These are phyloP conservation scores for Varanus komodoensis DNA, from an alignment of 2,113 vertebrate genomes.

Conservation along the genomic window DNA sequence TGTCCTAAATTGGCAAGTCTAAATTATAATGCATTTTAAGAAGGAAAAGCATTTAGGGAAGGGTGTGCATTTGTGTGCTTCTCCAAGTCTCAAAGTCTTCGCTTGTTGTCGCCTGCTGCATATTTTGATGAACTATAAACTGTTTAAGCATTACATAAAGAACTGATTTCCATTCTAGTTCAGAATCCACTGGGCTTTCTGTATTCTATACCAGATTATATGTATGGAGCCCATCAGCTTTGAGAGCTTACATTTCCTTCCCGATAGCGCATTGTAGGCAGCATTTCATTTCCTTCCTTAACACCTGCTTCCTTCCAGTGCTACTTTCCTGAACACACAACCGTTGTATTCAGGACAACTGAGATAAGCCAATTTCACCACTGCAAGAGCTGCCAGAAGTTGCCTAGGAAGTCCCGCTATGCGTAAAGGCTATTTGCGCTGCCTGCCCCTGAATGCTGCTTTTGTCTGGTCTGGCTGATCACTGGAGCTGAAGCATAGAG, in stretches of 20 bases:
- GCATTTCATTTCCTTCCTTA: conserved; percentile 2
- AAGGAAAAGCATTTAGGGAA: neutral
- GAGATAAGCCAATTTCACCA: conserved; percentile 47
- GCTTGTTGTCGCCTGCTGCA: neutral
- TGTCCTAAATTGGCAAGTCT: neutral
- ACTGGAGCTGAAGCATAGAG: neutral
- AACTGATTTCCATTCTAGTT: neutral
- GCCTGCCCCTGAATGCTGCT: neutral
- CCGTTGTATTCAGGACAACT: conserved; percentile 27
- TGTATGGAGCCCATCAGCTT: neutral
- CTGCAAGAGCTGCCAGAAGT: conserved; percentile 38
- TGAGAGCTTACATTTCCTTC: neutral
- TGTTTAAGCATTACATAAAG: neutral
- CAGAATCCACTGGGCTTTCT: neutral
- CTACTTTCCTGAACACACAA: conserved; percentile 38
- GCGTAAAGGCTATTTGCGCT: neutral
- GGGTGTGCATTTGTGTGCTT: neutral
- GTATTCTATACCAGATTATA: neutral
- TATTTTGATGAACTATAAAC: neutral
- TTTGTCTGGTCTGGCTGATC: neutral
- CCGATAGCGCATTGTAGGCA: conserved; percentile 24
- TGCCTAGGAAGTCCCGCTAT: neutral
- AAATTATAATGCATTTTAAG: neutral
- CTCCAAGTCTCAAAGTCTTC: neutral
- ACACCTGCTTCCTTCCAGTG: conserved; percentile 44